Percentiles rank a stretch among this genome's conserved stretches.
Evolutionary conservation across 2,888 invertebrate species (phyloP).

Genomic region (Pyrgus malvae): DNA sequence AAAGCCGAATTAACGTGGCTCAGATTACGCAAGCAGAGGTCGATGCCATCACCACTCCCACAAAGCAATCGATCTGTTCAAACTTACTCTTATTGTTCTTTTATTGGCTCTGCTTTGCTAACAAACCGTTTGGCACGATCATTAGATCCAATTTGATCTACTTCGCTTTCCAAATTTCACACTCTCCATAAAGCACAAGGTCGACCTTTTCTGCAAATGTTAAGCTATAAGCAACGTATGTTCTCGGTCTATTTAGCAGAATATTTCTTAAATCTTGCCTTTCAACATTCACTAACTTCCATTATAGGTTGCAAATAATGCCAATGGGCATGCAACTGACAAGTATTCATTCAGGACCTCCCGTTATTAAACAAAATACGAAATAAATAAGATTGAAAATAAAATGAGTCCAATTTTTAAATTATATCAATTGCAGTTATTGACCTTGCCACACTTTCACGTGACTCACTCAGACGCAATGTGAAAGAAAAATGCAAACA

Average conservation of each 20-base stretch:
- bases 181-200: conserved; percentile 34
- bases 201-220: conserved; percentile 48
- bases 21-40: conserved; percentile 62
- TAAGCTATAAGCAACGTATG: conserved; percentile 43
- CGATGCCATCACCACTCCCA: conserved; percentile 54
- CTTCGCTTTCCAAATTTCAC: conserved; percentile 30
- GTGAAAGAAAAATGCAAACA: no score
- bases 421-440: background rate
- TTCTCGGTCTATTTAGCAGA: conserved; percentile 62
- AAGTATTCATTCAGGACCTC: background rate
- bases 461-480: no score
- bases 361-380: background rate
- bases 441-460: no score
- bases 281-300: conserved; percentile 39
- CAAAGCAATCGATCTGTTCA: conserved; percentile 50
- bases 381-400: background rate
- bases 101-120: conserved; percentile 29
- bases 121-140: conserved; percentile 26
- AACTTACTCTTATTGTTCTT: conserved; percentile 43
- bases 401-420: background rate
- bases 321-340: background rate
- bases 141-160: conserved; percentile 25
- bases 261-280: conserved; percentile 46
- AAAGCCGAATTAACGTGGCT: conserved; percentile 28
- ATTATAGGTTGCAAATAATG: conserved; percentile 17